phyloP scores from a whole-genome alignment of 1,140 invertebrate genomes.

The Gryllus bimaculatus region DNA sequence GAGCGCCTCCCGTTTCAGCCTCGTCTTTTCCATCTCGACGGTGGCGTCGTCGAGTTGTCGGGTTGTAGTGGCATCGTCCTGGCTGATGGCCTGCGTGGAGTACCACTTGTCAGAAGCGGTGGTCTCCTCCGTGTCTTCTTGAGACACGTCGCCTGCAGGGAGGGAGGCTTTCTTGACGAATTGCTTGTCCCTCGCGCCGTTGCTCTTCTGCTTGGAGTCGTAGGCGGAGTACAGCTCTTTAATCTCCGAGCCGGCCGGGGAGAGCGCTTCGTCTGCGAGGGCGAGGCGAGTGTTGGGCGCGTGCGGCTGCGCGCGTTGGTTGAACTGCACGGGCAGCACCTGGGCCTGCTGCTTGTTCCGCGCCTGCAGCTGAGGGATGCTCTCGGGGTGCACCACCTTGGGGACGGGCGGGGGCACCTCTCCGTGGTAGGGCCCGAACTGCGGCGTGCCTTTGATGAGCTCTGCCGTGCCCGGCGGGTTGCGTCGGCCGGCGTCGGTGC shows the following conservation, averaged over 20 bases:
- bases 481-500: conserved; percentile 28
- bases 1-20: conserved; percentile 30
- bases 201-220: conserved; percentile 16
- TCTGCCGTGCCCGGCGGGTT: conserved; percentile 42
- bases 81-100: not conserved
- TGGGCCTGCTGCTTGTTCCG: conserved; percentile 26
- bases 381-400: conserved; percentile 29
- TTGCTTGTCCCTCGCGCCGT: conserved; percentile 12
- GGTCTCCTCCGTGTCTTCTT: not conserved
- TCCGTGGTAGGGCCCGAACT: conserved; percentile 59
- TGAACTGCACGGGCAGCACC: conserved; percentile 8
- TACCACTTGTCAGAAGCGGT: not conserved
- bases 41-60: not conserved
- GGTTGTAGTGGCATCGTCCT: not conserved
- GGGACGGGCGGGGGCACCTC: conserved; percentile 50
- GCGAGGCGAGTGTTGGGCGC: conserved; percentile 26
- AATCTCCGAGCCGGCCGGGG: conserved; percentile 23
- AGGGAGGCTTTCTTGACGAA: conserved; percentile 16
- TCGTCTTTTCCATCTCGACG: not conserved
- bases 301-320: conserved; percentile 20
- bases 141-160: not conserved
- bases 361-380: conserved; percentile 28
- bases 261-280: conserved; percentile 13
- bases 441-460: conserved; percentile 50
- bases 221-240: conserved; percentile 17